Base-by-base conservation (phyloP, 2,888 invertebrate species). In the Spisula solida region DNA sequence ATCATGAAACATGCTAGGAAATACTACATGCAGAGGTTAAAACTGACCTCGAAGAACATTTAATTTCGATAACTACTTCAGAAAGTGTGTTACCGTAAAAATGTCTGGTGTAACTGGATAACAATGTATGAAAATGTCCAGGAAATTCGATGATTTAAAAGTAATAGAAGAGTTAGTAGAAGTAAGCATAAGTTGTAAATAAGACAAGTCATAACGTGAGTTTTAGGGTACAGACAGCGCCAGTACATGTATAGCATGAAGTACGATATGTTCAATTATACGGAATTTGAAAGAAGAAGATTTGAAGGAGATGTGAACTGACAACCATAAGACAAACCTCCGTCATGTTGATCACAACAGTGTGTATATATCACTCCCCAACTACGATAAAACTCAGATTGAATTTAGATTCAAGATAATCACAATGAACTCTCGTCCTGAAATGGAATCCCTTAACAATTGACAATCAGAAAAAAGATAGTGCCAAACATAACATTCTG, bases 201-300 rank as follows among this genome's bases (percentile, higher is more conserved):
- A 41, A 41, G 41, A 41, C 25, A 66, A 12, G n/a, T 25, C 25
- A 25, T 6, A 66, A 10, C n/a, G 60, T 66, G 60, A 66, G n/a
- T n/a, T 25, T 25, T 66, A 25, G n/a, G 25, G n/a, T 25, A n/a
- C 10, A 12, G 25, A 5, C n/a, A n/a, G n/a, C n/a, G 60, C 60
- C 60, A 66, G 25, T n/a, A n/a, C n/a, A n/a, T n/a, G n/a, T n/a
- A 66, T 10, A n/a, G 60, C 20, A 25, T 66, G 60, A 66, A 66
- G 60, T n/a, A 25, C n/a, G 60, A 25, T 25, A 66, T 66, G 25
- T 66, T 25, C 60, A 66, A 66, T 66, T 66, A 66, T 66, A 66
- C 25, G 20, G 25, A n/a, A 66, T 66, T n/a, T n/a, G 60, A 66
- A 66, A 66, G 10, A 25, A 66, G 10, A 66, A 25, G n/a, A 66